Evolutionary conservation across 2,113 vertebrate species (phyloP).

Genomic region (Siniperca chuatsi): DNA sequence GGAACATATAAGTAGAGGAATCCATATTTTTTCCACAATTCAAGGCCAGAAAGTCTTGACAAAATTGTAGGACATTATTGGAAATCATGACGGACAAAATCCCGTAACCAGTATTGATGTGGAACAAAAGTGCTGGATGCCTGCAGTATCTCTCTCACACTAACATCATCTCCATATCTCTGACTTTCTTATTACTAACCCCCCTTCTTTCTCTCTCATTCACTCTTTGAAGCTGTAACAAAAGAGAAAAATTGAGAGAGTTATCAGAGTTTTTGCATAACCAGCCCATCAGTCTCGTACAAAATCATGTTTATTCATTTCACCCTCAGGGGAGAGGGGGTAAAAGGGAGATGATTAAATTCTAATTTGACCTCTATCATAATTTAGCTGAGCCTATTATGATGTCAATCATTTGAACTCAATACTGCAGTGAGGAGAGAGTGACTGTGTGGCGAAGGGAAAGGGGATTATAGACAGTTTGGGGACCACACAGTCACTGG

Average conservation of each 20-base stretch:
- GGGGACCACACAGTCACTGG: conserved; percentile 68
- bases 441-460: conserved; percentile 44
- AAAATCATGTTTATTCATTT: conserved; percentile 83
- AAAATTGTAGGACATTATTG: conserved; percentile 16
- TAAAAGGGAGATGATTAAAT: conserved; percentile 83
- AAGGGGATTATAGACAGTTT: conserved; percentile 71
- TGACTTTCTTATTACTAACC: conserved; percentile 50
- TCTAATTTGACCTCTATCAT: conserved; percentile 86
- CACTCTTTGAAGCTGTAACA: conserved; percentile 73
- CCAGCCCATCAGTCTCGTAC: conserved; percentile 70
- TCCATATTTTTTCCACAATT: conserved; percentile 21
- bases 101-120: conserved; percentile 7
- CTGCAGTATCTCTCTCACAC: conserved; percentile 31
- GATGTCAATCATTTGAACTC: conserved; percentile 81
- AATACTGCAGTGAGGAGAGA: conserved; percentile 58
- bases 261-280: conserved; percentile 78
- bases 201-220: conserved; percentile 33
- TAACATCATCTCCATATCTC: conserved; percentile 55
- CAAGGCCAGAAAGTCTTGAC: conserved; percentile 11
- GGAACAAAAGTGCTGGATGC: conserved; percentile 33
- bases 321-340: conserved; percentile 73
- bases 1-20: background rate
- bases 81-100: conserved; percentile 36
- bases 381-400: conserved; percentile 82
- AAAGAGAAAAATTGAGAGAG: conserved; percentile 70